A percentile compares a stretch with the other conserved stretches of the same genome.
phyloP scores from a whole-genome alignment of 1,140 invertebrate species.

The Euborellia annulipes region DNA sequence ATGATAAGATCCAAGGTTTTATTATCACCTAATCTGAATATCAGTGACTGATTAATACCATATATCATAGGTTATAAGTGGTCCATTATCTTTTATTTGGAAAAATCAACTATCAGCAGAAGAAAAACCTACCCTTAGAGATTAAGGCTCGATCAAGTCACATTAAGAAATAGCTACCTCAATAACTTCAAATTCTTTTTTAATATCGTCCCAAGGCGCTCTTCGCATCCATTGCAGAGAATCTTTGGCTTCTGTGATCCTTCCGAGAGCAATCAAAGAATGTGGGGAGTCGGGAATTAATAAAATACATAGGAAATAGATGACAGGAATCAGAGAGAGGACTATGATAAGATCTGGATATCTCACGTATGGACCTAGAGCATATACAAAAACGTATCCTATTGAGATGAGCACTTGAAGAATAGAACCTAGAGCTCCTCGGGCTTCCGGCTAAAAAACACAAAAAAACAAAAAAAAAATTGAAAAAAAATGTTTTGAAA shows the following conservation, averaged over 20 bases:
- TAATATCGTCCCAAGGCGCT: slow-evolving; percentile 18
- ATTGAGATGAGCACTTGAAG: slow-evolving; percentile 37
- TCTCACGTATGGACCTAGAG: slow-evolving; percentile 41
- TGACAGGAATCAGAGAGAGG: slow-evolving; percentile 35
- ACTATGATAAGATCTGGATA: slow-evolving; percentile 32
- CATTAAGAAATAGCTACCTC: no score
- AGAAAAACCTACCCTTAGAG: no score
- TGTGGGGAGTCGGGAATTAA: slow-evolving; percentile 67
- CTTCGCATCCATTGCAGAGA: slow-evolving; percentile 44
- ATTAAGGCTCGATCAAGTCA: no score
- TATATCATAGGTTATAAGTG: no score
- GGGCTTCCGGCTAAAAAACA: slow-evolving; percentile 32
- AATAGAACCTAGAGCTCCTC: slow-evolving; percentile 45
- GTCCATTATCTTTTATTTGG: no score
- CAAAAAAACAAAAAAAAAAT: no score
- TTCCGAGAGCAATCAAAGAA: slow-evolving; percentile 40
- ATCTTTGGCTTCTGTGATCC: slow-evolving; percentile 38
- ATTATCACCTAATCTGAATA: no score
- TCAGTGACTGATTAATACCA: no score
- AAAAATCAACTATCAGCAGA: no score
- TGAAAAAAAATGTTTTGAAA: no score
- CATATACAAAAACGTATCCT: slow-evolving; percentile 50
- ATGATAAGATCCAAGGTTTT: no score
- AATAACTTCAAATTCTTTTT: no score
- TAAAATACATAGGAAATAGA: slow-evolving; percentile 43